Base-by-base conservation (phyloP, 2,888 invertebrate genomes). In the Aethes cnicana region DNA sequence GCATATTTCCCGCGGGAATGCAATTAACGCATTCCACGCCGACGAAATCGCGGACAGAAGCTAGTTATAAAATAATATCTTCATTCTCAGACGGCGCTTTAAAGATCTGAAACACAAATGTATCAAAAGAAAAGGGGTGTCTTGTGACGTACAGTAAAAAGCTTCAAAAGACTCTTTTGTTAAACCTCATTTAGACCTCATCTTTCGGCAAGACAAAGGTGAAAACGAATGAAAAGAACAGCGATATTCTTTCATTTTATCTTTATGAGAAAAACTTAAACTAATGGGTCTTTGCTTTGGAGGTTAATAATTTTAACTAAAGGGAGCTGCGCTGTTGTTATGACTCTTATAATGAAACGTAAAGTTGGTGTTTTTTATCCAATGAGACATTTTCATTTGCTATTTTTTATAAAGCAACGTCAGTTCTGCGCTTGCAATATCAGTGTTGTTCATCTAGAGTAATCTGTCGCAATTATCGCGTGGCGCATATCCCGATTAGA, bases 401-500 rank as follows among this genome's bases (percentile, higher is more conserved):
- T 11, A 25, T 25, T 7, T n/a, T 16, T 33, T 17, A 9, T 32
- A 50, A 20, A 50, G 37, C 8, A 9, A n/a, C 9, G 32, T 3
- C 46, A 17, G 37, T 11, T 52, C 52, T 52, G 46, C 14, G 20
- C 46, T 41, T 56, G 46, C 53, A 58, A 43, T 57, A 53, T 47
- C 39, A n/a, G 30, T 42, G 53, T 56, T 47, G 48, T 26, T 47
- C 56, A 55, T 62, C 54, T 57, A 65, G 69, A 70, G 79, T 75
- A 79, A 80, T 85, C 81, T 81, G 81, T 70, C 81, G 82, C 88
- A 89, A 89, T 89, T 89, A 89, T 88, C 79, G 75, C 85, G 71
- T 81, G 83, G 79, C 85, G 84, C 86, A 84, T 88, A 87, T 89
- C 88, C 88, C 84, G 86, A 87, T 89, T 89, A 88, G 83, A 71